phyloP scores from a whole-genome alignment of 2,113 vertebrate species.

The Amblyornis subalaris region DNA sequence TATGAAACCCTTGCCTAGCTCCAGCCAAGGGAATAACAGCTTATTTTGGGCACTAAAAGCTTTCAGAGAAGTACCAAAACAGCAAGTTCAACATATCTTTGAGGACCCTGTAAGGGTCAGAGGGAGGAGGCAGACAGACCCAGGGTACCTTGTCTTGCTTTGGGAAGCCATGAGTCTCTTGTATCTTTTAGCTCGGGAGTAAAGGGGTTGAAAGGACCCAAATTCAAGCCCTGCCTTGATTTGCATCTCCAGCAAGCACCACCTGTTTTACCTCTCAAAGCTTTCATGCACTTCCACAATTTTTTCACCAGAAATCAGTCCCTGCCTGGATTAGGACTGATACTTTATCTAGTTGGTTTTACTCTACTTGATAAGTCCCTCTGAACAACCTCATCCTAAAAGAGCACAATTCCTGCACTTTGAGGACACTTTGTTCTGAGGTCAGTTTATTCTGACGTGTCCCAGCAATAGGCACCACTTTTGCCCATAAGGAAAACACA shows the following conservation, averaged over 20 bases:
- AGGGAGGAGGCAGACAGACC: background rate
- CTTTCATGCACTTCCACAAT: background rate
- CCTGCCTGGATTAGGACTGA: background rate
- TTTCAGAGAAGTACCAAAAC: background rate
- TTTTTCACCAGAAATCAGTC: background rate
- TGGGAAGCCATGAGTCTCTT: background rate
- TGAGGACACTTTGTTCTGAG: background rate
- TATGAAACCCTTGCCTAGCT: background rate
- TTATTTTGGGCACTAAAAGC: background rate
- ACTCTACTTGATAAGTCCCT: background rate
- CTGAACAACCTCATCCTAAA: background rate
- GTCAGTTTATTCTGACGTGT: background rate
- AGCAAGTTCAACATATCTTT: background rate
- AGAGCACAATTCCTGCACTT: background rate
- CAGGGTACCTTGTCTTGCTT: background rate
- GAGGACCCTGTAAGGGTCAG: background rate
- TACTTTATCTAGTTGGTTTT: background rate
- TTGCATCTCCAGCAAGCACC: background rate
- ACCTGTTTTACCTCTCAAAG: background rate
- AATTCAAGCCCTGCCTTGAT: background rate
- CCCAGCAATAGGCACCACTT: background rate
- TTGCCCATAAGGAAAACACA: background rate
- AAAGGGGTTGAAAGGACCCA: background rate
- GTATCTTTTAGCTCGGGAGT: background rate
- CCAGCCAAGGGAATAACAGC: background rate